These are phyloP conservation scores for Tanytarsus gracilentus DNA, from an alignment of 2,888 invertebrate species.

Conservation along the genomic window DNA sequence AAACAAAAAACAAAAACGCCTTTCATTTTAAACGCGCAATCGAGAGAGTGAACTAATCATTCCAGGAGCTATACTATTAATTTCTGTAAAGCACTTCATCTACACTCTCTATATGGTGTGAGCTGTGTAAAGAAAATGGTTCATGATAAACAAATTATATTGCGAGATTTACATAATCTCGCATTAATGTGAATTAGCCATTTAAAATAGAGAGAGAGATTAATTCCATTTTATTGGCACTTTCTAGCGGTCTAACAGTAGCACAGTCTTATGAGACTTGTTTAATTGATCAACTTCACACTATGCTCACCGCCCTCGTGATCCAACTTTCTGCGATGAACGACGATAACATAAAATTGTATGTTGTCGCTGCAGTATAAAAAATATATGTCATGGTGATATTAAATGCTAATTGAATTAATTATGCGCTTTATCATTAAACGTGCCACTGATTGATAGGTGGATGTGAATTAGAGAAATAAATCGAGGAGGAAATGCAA, in stretches of 20 bases:
- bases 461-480: too few relatives aligned
- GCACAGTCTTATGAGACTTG: neutral
- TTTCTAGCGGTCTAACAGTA: neutral
- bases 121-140: neutral
- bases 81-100: too few relatives aligned
- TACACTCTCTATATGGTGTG: neutral
- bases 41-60: too few relatives aligned
- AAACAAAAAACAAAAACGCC: too few relatives aligned
- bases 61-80: too few relatives aligned
- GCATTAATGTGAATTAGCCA: neutral
- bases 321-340: neutral
- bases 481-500: too few relatives aligned
- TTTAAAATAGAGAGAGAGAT: neutral
- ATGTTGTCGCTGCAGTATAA: neutral
- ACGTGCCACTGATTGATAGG: too few relatives aligned
- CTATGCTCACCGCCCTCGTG: too few relatives aligned
- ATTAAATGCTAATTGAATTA: conserved; percentile 12
- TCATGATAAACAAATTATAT: conserved; percentile 10
- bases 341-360: neutral
- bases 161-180: neutral
- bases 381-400: neutral
- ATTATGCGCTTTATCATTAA: too few relatives aligned
- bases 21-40: too few relatives aligned
- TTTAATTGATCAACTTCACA: conserved; percentile 26
- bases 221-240: conserved; percentile 1